Evolutionary conservation across 2,888 invertebrate species (phyloP).

Genomic region (Hypomecis atomaria): DNA sequence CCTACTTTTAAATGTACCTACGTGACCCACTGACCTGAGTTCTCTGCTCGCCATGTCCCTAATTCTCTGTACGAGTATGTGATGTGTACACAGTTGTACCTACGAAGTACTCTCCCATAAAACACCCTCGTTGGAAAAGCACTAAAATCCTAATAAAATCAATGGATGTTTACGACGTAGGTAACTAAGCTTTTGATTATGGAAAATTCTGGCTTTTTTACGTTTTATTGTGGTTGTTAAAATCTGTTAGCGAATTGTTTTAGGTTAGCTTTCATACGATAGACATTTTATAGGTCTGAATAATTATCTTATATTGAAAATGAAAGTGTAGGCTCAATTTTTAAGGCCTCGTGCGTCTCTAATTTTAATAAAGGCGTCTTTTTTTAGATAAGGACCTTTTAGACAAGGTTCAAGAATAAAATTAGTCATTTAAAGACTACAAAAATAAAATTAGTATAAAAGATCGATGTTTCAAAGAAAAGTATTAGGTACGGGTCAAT

Average conservation of each 20-base stretch:
- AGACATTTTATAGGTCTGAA: too few relatives aligned
- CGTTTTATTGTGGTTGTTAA: slow-evolving; percentile 9
- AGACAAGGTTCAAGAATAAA: too few relatives aligned
- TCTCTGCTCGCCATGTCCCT: slow-evolving; percentile 5
- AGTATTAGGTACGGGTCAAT: too few relatives aligned
- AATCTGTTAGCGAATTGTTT: neutral
- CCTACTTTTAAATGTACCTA: slow-evolving; percentile 2
- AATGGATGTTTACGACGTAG: slow-evolving; percentile 27
- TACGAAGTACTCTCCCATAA: slow-evolving; percentile 5
- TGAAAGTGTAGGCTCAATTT: too few relatives aligned
- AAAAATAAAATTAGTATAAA: too few relatives aligned
- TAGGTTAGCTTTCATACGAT: too few relatives aligned
- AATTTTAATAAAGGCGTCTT: too few relatives aligned
- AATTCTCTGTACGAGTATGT: slow-evolving; percentile 6
- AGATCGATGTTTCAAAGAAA: too few relatives aligned
- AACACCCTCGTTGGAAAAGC: slow-evolving; percentile 21
- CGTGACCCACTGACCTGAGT: slow-evolving; percentile 17
- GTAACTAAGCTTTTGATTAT: slow-evolving; percentile 9
- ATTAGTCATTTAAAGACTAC: too few relatives aligned
- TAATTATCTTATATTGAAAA: too few relatives aligned
- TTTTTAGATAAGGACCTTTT: too few relatives aligned
- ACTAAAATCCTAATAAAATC: slow-evolving; percentile 28
- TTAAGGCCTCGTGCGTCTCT: too few relatives aligned
- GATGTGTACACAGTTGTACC: slow-evolving; percentile 14
- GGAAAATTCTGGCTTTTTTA: slow-evolving; percentile 23